Conservation (phyloP, 2,888 invertebrate species). For the Orthosia gracilis region DNA sequence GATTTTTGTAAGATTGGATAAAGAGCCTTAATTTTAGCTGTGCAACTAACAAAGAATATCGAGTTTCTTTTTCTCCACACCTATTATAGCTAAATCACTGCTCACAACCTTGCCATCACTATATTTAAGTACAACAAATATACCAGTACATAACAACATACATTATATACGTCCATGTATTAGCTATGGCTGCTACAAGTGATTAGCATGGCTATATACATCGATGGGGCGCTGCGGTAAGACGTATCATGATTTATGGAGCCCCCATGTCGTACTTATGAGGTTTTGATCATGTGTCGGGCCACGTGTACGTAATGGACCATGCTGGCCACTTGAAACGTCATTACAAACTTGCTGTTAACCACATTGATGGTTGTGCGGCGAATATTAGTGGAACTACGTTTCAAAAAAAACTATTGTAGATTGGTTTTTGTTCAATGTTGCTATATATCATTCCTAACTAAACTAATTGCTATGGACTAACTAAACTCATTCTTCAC, state of each 20-base stretch:
- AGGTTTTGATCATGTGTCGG: constrained; percentile 32
- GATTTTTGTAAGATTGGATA: neutral
- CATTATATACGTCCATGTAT: constrained; percentile 24
- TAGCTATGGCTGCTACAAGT: constrained; percentile 38
- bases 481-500: neutral
- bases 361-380: neutral
- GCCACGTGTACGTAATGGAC: constrained; percentile 34
- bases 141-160: constrained; percentile 17
- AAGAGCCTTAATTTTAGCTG: neutral
- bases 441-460: neutral
- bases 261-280: constrained; percentile 20
- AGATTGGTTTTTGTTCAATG: neutral
- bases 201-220: constrained; percentile 24
- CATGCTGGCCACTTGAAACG: constrained; percentile 8
- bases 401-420: constrained; percentile 11
- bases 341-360: neutral
- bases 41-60: constrained; percentile 2
- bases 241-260: constrained; percentile 46
- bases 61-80: neutral
- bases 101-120: neutral
- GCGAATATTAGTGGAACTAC: neutral
- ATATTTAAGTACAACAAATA: constrained; percentile 12
- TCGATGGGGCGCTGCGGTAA: constrained; percentile 37
- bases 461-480: no score
- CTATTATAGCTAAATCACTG: neutral